A percentile compares a stretch with the other conserved stretches of the same genome.
Evolutionary conservation across 1,140 invertebrate species (phyloP).

Genomic region (Octopus bimaculoides): DNA sequence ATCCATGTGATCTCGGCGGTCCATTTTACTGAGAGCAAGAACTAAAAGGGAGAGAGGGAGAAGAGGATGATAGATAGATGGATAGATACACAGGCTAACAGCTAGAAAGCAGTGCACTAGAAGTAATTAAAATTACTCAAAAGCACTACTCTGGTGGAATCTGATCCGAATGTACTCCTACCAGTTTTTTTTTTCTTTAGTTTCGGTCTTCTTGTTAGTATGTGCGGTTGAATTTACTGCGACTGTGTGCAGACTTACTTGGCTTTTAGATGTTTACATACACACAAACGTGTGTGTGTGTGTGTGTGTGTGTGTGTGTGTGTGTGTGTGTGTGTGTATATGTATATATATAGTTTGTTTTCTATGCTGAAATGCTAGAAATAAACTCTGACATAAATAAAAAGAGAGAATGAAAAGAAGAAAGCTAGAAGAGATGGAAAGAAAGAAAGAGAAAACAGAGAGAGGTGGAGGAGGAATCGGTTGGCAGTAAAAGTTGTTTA

Average conservation of each 20-base stretch:
- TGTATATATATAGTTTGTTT: neutral
- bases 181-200: neutral
- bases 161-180: neutral
- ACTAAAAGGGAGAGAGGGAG: neutral
- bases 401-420: neutral
- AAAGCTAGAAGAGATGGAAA: neutral
- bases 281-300: neutral
- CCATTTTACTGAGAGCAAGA: neutral
- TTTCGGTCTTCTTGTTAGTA: neutral
- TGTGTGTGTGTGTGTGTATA: neutral
- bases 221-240: neutral
- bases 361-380: neutral
- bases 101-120: too few species aligned
- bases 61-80: neutral
- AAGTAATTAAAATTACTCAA: too few species aligned
- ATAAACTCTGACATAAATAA: neutral
- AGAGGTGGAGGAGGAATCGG: neutral
- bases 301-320: neutral
- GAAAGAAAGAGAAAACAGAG: neutral
- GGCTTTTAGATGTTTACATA: neutral
- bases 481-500: neutral
- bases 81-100: neutral
- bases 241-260: neutral
- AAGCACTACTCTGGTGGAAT: neutral
- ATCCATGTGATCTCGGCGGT: neutral